phyloP scores from a whole-genome alignment of 1,140 invertebrate genomes.

The Formica selysi region DNA sequence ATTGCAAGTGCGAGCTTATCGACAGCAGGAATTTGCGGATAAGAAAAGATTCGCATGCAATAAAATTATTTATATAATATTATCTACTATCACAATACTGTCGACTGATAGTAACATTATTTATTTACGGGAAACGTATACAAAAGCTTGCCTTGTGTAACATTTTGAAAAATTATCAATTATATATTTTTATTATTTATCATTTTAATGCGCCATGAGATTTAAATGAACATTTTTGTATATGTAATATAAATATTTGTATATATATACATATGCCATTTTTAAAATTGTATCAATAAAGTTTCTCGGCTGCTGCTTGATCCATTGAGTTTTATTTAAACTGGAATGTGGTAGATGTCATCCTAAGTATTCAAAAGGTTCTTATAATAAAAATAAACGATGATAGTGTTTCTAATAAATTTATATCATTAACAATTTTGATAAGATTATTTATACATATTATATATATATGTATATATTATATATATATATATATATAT shows the following conservation, averaged over 20 bases:
- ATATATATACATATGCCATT: neutral
- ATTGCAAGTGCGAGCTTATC: slow-evolving; percentile 34
- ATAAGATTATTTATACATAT: slow-evolving; percentile 10
- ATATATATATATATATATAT: too few relatives aligned
- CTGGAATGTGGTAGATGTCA: slow-evolving; percentile 42
- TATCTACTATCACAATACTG: slow-evolving; percentile 40
- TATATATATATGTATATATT: too few relatives aligned
- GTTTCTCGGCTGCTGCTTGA: slow-evolving; percentile 11
- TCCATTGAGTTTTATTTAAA: neutral
- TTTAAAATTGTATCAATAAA: neutral
- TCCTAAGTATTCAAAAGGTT: neutral
- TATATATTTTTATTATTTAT: neutral
- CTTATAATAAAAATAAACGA: neutral
- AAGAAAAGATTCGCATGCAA: too few relatives aligned
- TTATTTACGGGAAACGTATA: neutral
- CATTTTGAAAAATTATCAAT: neutral
- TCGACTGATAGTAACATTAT: slow-evolving; percentile 46
- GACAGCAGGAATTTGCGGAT: neutral
- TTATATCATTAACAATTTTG: neutral
- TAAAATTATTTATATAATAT: slow-evolving; percentile 11
- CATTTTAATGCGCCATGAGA: neutral
- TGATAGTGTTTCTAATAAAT: neutral
- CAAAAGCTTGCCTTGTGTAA: neutral
- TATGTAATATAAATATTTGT: neutral
- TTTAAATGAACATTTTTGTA: neutral